Conservation (phyloP, 2,888 invertebrate genomes). For the Leptinotarsa juncta region DNA sequence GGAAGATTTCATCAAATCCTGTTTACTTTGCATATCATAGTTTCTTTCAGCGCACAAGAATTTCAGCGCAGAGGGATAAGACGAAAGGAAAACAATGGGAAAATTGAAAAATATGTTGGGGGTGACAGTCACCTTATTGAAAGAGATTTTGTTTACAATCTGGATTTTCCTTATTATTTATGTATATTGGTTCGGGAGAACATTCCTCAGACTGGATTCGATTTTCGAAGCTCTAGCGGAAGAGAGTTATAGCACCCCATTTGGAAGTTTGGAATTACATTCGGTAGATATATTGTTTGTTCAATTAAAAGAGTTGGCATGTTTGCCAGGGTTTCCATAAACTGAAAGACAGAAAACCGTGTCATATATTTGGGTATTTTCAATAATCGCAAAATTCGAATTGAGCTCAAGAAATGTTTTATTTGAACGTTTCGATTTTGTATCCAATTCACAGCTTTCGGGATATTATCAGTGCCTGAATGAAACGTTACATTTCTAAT, state of each 20-base stretch:
- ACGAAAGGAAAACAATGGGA: slow-evolving; percentile 13
- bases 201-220: slow-evolving; percentile 20
- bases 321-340: not conserved
- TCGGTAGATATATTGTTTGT: slow-evolving; percentile 5
- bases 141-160: slow-evolving; percentile 26
- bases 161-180: slow-evolving; percentile 23
- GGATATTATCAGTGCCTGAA: too few relatives aligned
- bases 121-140: slow-evolving; percentile 25
- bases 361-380: too few relatives aligned
- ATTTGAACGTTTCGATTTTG: too few relatives aligned
- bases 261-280: slow-evolving; percentile 3
- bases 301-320: slow-evolving; percentile 9
- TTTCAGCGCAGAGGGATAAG: not conserved
- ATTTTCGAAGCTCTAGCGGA: not conserved
- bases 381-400: too few relatives aligned
- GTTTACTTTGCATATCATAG: slow-evolving; percentile 14
- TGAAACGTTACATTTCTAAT: too few relatives aligned
- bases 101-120: slow-evolving; percentile 25
- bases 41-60: not conserved
- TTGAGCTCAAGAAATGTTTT: too few relatives aligned
- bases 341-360: too few relatives aligned
- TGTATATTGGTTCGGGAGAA: slow-evolving; percentile 20
- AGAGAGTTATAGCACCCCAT: slow-evolving; percentile 4
- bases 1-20: slow-evolving; percentile 5
- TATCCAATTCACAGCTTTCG: too few relatives aligned